These are phyloP conservation scores for Monopis laevigella DNA, from an alignment of 2,888 invertebrate species.

Conservation along the genomic window DNA sequence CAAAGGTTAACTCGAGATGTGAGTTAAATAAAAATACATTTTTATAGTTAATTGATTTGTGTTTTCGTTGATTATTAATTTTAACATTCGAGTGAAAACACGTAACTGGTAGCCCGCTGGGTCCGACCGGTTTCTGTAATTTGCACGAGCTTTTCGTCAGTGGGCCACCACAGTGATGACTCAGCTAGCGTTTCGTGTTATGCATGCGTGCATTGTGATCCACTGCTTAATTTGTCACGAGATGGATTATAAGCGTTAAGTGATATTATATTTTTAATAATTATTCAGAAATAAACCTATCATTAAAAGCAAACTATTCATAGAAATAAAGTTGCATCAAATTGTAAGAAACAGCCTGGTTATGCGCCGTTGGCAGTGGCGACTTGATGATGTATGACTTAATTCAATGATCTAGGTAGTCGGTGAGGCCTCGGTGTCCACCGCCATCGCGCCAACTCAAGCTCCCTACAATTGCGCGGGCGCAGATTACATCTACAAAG, in stretches of 20 bases:
- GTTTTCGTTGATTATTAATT: constrained; percentile 12
- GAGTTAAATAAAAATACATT: constrained; percentile 1
- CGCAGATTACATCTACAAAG: constrained; percentile 10
- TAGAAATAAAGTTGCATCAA: not conserved
- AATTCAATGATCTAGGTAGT: constrained; percentile 13
- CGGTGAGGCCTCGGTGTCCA: constrained; percentile 7
- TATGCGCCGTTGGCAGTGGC: constrained; percentile 5
- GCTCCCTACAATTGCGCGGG: constrained; percentile 1
- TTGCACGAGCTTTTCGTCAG: constrained; percentile 7
- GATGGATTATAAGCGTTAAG: no score
- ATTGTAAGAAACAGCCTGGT: constrained; percentile 2
- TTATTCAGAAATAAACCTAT: no score
- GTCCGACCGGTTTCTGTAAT: constrained; percentile 8
- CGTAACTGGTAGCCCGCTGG: constrained; percentile 10
- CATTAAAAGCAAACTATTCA: no score
- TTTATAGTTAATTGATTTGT: constrained; percentile 12
- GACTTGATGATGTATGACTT: constrained; percentile 13
- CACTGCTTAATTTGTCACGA: no score
- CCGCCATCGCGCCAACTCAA: constrained; percentile 1
- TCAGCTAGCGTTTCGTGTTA: constrained; percentile 4
- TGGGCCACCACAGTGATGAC: constrained; percentile 3
- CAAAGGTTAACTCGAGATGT: no score
- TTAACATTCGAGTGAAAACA: constrained; percentile 12
- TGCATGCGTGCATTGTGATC: no score
- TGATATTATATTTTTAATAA: no score